phyloP scores from a whole-genome alignment of 35 echinoderm and acorn worm species.

The Hemicentrotus pulcherrimus region DNA sequence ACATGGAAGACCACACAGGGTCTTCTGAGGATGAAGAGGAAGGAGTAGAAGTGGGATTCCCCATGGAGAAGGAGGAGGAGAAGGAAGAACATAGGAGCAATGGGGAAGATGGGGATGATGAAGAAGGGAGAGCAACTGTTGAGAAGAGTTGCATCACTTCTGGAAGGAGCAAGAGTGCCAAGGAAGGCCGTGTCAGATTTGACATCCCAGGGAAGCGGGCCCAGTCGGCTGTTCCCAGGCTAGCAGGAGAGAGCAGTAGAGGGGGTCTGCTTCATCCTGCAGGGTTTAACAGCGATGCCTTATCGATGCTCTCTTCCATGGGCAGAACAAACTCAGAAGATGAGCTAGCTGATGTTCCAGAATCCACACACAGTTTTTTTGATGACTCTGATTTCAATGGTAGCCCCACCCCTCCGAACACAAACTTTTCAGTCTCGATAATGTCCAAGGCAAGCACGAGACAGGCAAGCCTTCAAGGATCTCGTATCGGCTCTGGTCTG shows the following conservation, averaged over 20 bases:
- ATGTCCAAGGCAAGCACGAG: conserved; percentile 15
- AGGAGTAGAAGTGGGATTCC: not conserved
- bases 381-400: not conserved
- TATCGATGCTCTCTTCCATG: not conserved
- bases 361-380: conserved; percentile 20
- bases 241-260: not conserved
- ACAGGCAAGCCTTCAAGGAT: not conserved
- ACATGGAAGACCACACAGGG: not conserved
- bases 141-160: not conserved
- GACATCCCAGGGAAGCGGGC: not conserved
- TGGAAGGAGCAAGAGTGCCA: conserved; percentile 32
- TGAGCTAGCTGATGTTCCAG: not conserved
- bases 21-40: not conserved
- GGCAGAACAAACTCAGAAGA: conserved; percentile 5
- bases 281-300: not conserved
- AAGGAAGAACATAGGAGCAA: not conserved
- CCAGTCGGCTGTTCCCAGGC: not conserved
- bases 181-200: conserved; percentile 36
- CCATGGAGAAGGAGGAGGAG: not conserved
- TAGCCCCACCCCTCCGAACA: conserved; percentile 37
- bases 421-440: not conserved
- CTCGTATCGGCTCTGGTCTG: not conserved
- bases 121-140: not conserved
- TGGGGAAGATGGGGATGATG: not conserved
- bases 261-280: not conserved